Evolutionary conservation across 2,888 invertebrate genomes (phyloP).

Genomic region (Phrixothrix hirtus): DNA sequence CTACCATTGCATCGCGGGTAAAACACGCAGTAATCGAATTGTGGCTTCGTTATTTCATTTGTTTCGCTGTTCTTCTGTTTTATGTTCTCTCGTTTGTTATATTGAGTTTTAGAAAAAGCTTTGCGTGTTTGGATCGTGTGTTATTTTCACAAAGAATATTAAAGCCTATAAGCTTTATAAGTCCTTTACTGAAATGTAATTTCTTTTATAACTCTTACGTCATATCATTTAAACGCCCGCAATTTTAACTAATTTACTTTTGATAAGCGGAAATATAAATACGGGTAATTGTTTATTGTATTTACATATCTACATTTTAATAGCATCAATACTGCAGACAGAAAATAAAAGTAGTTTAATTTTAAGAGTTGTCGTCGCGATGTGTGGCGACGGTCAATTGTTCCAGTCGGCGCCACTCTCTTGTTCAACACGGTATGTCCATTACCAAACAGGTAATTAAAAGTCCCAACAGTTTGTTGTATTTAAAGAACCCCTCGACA

Average conservation of each 20-base stretch:
- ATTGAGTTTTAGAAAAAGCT: slow-evolving; percentile 27
- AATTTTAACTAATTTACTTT: too few species aligned
- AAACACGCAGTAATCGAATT: slow-evolving; percentile 52
- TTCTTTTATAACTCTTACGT: slow-evolving; percentile 14
- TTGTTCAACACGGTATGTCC: slow-evolving; percentile 58
- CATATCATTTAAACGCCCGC: neutral
- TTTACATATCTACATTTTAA: slow-evolving; percentile 4
- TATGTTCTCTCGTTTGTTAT: slow-evolving; percentile 35
- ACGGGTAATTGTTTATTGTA: neutral
- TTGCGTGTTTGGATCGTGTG: slow-evolving; percentile 28
- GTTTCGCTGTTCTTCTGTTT: slow-evolving; percentile 43
- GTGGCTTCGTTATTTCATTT: slow-evolving; percentile 42
- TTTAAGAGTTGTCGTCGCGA: slow-evolving; percentile 34
- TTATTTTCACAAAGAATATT: slow-evolving; percentile 28
- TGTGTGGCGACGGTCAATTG: slow-evolving; percentile 54
- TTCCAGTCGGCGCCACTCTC: slow-evolving; percentile 54
- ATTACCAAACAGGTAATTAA: slow-evolving; percentile 59
- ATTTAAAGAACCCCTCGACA: slow-evolving; percentile 42
- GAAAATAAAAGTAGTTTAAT: slow-evolving; percentile 18
- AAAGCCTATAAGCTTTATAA: slow-evolving; percentile 25
- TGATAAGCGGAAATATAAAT: too few species aligned
- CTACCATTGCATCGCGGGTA: slow-evolving; percentile 60
- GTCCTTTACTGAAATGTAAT: slow-evolving; percentile 18
- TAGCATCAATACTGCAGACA: slow-evolving; percentile 14
- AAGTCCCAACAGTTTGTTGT: slow-evolving; percentile 55